Evolutionary conservation across 2,113 vertebrate genomes (phyloP).

Genomic region (Pogona vitticeps): DNA sequence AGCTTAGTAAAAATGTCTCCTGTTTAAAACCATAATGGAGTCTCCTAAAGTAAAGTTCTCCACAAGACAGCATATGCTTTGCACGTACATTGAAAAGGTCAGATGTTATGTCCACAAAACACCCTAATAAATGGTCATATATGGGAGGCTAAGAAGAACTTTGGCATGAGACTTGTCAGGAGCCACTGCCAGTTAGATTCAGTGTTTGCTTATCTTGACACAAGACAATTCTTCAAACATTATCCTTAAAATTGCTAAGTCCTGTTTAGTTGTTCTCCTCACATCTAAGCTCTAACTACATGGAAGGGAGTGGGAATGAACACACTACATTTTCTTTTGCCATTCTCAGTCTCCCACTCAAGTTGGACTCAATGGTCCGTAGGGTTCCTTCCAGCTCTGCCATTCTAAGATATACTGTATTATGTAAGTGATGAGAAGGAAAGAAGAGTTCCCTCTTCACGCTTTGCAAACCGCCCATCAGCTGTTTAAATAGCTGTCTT

Average conservation of each 20-base stretch:
- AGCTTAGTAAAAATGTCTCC: not conserved
- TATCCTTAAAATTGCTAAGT: not conserved
- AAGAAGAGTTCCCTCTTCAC: too few relatives aligned
- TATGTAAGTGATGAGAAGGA: too few relatives aligned
- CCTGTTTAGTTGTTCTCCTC: not conserved
- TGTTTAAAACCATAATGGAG: constrained; percentile 41
- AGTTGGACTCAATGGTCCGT: too few relatives aligned
- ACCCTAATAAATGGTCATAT: not conserved
- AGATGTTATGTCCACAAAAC: not conserved
- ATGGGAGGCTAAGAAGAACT: not conserved
- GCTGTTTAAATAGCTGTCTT: too few relatives aligned
- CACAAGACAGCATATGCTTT: not conserved
- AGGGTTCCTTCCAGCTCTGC: too few relatives aligned
- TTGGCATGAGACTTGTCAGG: not conserved
- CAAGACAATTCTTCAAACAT: not conserved
- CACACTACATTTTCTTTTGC: too few relatives aligned
- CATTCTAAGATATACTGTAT: too few relatives aligned
- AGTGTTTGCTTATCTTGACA: not conserved
- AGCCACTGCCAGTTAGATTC: not conserved
- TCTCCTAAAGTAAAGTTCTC: constrained; percentile 13
- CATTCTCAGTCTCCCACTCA: too few relatives aligned
- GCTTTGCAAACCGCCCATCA: too few relatives aligned
- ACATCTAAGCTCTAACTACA: too few relatives aligned
- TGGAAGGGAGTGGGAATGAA: too few relatives aligned
- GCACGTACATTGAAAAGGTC: not conserved